Conservation (phyloP, 2,888 invertebrate species). For the Lathronympha strigana region DNA sequence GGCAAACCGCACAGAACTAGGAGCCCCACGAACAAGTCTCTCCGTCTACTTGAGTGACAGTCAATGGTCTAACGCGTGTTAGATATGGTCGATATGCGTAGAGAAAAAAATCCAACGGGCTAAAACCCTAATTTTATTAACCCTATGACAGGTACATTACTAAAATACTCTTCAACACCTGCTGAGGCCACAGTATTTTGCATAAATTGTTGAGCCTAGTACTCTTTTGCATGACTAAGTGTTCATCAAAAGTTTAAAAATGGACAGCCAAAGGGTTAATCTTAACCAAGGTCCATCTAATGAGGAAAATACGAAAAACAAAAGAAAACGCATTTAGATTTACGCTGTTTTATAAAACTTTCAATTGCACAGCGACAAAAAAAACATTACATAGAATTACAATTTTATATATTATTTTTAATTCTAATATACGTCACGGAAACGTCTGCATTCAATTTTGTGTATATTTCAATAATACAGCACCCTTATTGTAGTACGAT, state of each 20-base stretch:
- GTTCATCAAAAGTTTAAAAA: background rate
- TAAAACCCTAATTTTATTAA: background rate
- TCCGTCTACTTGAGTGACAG: no score
- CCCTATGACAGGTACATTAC: background rate
- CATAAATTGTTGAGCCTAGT: no score
- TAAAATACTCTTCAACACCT: background rate
- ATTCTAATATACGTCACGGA: conserved; percentile 47
- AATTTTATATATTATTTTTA: conserved; percentile 54
- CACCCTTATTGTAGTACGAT: background rate
- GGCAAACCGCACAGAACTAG: no score
- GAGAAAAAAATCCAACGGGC: background rate
- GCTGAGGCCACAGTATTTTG: no score
- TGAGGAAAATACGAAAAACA: conserved; percentile 29
- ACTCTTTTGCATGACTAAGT: no score
- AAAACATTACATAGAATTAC: conserved; percentile 45
- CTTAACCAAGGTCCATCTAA: background rate
- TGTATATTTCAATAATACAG: background rate
- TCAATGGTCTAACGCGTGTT: no score
- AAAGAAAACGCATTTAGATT: conserved; percentile 22
- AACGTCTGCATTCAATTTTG: conserved; percentile 24
- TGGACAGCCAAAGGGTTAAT: background rate
- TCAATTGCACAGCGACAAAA: conserved; percentile 43
- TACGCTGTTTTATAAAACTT: conserved; percentile 34
- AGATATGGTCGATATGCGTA: no score
- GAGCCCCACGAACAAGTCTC: no score